Evolutionary conservation across 2,797 vertebrate species (phyloP).

Genomic region (Myotis myotis): DNA sequence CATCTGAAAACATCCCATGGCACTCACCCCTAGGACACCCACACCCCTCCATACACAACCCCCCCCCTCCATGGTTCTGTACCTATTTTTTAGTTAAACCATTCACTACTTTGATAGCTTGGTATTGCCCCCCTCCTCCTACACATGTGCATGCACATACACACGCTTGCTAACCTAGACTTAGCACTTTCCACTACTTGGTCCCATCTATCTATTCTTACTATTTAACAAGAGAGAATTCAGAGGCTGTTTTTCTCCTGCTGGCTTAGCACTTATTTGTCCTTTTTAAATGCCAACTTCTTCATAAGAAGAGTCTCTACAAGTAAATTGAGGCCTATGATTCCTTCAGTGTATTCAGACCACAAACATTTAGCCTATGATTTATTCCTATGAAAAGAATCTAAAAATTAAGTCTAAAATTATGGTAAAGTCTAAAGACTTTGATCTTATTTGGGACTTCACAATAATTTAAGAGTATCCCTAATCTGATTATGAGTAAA

Average conservation of each 20-base stretch:
- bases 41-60: not conserved
- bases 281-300: not conserved
- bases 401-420: conserved; percentile 43
- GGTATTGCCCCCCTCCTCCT: not conserved
- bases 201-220: not conserved
- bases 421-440: conserved; percentile 2
- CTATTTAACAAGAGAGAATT: not conserved
- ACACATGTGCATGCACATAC: not conserved
- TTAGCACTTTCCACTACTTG: not conserved
- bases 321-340: not conserved
- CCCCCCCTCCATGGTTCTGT: no score
- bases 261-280: not conserved
- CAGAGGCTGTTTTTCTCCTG: not conserved
- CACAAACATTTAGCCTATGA: conserved; percentile 38
- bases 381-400: conserved; percentile 4
- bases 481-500: not conserved
- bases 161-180: not conserved
- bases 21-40: not conserved
- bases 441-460: not conserved
- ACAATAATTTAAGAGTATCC: not conserved
- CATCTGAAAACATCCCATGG: conserved; percentile 78
- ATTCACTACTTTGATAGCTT: not conserved
- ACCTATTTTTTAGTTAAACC: not conserved
- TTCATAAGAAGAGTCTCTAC: not conserved
- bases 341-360: not conserved